phyloP scores from a whole-genome alignment of 2,113 vertebrate genomes.

The Enhydra lutris region DNA sequence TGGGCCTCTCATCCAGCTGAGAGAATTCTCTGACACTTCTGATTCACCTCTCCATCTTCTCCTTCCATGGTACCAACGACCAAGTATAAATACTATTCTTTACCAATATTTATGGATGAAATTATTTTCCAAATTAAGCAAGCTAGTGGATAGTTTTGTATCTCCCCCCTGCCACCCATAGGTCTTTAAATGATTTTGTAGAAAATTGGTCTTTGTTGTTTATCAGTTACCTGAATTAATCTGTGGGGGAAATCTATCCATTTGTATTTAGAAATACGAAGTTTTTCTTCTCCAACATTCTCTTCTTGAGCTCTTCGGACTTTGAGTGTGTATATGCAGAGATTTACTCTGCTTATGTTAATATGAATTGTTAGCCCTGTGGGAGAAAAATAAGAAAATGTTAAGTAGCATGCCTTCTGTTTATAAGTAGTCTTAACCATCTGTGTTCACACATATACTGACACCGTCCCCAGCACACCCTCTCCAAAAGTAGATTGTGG shows the following conservation, averaged over 20 bases:
- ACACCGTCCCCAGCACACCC: not conserved
- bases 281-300: not conserved
- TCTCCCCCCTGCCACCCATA: not conserved
- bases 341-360: not conserved
- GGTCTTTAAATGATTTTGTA: not conserved
- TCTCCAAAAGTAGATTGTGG: not conserved
- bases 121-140: slow-evolving; percentile 20
- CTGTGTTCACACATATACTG: not conserved
- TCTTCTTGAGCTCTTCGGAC: slow-evolving; percentile 20
- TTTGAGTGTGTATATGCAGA: not conserved
- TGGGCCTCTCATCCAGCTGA: not conserved
- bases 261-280: not conserved
- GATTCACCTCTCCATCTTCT: not conserved
- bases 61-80: not conserved
- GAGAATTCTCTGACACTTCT: not conserved
- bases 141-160: not conserved
- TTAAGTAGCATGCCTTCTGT: not conserved
- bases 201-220: not conserved
- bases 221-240: not conserved
- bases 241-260: not conserved
- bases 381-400: slow-evolving; percentile 14
- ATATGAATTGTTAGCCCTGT: slow-evolving; percentile 5
- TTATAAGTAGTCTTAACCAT: slow-evolving; percentile 14
- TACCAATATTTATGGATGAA: not conserved
- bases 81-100: not conserved